These are phyloP conservation scores for Stictonetta naevosa DNA, from an alignment of 2,113 vertebrate species.

Conservation along the genomic window DNA sequence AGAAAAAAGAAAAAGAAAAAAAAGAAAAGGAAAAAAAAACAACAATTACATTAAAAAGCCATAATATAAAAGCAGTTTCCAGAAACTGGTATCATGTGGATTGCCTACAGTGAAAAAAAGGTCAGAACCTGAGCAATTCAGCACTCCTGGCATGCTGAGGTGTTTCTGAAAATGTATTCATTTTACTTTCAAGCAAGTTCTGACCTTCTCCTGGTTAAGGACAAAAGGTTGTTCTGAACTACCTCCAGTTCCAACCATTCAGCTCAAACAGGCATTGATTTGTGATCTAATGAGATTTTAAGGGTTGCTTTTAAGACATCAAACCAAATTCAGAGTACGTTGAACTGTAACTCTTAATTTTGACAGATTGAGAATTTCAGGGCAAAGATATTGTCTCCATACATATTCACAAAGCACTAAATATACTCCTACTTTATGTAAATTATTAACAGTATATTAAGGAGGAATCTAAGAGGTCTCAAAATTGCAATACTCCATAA, in stretches of 20 bases:
- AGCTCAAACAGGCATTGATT: neutral
- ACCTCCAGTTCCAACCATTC: neutral
- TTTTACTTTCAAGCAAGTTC: neutral
- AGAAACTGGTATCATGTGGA: neutral
- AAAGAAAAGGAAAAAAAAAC: too few species aligned
- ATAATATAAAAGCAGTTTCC: neutral
- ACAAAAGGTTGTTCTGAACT: neutral
- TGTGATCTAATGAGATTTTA: neutral
- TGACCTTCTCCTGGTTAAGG: neutral
- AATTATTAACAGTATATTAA: neutral
- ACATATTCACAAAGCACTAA: neutral
- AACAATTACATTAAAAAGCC: neutral
- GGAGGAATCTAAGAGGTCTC: neutral
- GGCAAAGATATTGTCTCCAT: neutral
- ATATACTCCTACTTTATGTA: neutral
- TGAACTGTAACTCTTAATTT: neutral
- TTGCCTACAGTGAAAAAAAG: neutral
- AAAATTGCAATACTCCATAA: neutral
- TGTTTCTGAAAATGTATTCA: neutral
- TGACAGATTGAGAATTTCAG: neutral
- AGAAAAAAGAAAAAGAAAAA: too few species aligned
- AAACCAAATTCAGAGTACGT: neutral
- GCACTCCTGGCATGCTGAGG: neutral
- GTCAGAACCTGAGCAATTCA: neutral
- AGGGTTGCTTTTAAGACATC: neutral